phyloP scores from a whole-genome alignment of 2,797 vertebrate genomes.

The Odontamblyopus rebecca region DNA sequence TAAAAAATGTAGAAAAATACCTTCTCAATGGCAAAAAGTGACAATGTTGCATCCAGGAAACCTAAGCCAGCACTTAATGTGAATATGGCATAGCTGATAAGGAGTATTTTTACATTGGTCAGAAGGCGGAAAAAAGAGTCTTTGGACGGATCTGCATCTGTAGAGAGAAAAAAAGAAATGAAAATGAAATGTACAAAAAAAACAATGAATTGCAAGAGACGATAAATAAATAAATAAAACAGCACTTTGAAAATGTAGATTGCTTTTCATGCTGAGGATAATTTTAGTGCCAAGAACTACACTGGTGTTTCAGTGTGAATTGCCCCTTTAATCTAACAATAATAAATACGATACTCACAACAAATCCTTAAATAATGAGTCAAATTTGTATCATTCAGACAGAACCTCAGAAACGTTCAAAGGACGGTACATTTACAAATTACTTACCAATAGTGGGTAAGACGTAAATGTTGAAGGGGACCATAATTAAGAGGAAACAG shows the following conservation, averaged over 20 bases:
- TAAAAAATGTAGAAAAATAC: constrained; percentile 62
- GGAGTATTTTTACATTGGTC: constrained; percentile 76
- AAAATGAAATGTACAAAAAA: background rate
- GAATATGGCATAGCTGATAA: constrained; percentile 83
- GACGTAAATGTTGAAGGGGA: constrained; percentile 89
- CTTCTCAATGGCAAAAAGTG: constrained; percentile 87
- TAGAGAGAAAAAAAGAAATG: background rate
- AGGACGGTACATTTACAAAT: background rate
- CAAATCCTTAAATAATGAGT: background rate
- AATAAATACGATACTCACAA: background rate
- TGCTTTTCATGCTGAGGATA: background rate
- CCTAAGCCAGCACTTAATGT: constrained; percentile 86
- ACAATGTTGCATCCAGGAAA: constrained; percentile 91
- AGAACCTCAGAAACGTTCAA: background rate
- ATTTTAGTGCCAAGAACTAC: background rate
- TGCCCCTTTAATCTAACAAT: background rate
- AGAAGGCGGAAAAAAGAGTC: constrained; percentile 87
- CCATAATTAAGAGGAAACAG: constrained; percentile 83
- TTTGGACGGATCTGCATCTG: constrained; percentile 80
- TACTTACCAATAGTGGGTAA: constrained; percentile 86
- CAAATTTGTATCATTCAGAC: too few species aligned
- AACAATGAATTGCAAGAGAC: background rate
- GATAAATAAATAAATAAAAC: background rate
- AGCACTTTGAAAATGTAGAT: background rate
- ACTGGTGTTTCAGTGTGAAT: background rate